A percentile compares a stretch with the other conserved stretches of the same genome.
Evolutionary conservation across 2,888 invertebrate species (phyloP).

Genomic region (Aplocera efformata): DNA sequence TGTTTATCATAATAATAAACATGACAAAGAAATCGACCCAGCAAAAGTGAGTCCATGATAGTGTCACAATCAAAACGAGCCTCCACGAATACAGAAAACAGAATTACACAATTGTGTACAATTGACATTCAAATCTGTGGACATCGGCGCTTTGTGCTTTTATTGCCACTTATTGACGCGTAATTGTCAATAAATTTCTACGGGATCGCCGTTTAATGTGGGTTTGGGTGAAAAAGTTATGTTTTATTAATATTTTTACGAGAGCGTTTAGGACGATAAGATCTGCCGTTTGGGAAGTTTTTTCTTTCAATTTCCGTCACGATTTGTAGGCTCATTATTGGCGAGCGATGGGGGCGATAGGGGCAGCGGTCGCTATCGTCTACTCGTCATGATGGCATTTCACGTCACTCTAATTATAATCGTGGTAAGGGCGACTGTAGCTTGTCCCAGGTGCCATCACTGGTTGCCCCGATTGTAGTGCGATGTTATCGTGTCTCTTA

Average conservation of each 20-base stretch:
- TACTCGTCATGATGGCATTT: conserved; percentile 14
- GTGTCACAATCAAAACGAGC: conserved; percentile 73
- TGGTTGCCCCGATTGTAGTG: conserved; percentile 24
- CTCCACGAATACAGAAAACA: conserved; percentile 76
- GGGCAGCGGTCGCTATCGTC: conserved; percentile 72
- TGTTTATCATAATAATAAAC: conserved; percentile 72
- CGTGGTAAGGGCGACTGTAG: no score
- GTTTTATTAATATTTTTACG: conserved; percentile 81
- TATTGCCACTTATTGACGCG: conserved; percentile 79
- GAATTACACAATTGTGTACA: conserved; percentile 78
- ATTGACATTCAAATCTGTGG: conserved; percentile 80
- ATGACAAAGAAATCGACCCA: conserved; percentile 61
- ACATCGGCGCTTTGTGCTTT: conserved; percentile 76
- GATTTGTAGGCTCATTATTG: conserved; percentile 79
- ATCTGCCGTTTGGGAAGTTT: conserved; percentile 77
- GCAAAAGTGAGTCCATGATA: conserved; percentile 72
- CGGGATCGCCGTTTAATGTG: conserved; percentile 79
- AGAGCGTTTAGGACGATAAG: conserved; percentile 79
- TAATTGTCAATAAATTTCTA: conserved; percentile 81
- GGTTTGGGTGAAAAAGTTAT: conserved; percentile 80
- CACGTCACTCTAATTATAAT: no score
- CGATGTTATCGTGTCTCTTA: conserved; percentile 73
- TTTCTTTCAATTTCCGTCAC: conserved; percentile 80
- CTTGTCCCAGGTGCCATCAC: no score
- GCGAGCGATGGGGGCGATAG: conserved; percentile 76